phyloP scores from a whole-genome alignment of 2,797 vertebrate species.

The Adrianichthys oophorus region DNA sequence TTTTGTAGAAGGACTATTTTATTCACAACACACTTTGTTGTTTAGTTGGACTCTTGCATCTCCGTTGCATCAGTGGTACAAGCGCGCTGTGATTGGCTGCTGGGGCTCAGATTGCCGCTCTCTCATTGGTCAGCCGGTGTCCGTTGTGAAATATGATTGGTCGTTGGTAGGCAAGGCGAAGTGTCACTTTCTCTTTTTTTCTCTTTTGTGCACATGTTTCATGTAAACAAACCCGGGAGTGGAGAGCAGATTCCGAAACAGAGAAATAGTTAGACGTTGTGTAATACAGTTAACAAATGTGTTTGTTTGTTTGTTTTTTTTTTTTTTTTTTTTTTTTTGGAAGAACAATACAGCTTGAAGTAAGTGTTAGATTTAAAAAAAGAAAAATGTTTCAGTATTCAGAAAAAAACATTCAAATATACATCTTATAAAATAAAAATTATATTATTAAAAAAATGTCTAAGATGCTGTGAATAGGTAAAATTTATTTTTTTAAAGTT shows the following conservation, averaged over 20 bases:
- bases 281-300: slow-evolving; percentile 6
- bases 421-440: too few species aligned
- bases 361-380: too few species aligned
- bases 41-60: slow-evolving; percentile 74
- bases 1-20: slow-evolving; percentile 69
- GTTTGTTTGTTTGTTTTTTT: neutral
- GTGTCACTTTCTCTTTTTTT: slow-evolving; percentile 44
- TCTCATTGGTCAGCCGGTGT: slow-evolving; percentile 66
- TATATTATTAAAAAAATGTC: too few species aligned
- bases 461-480: too few species aligned
- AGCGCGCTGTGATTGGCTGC: slow-evolving; percentile 68
- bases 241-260: slow-evolving; percentile 31
- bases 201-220: slow-evolving; percentile 76
- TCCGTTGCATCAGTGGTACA: slow-evolving; percentile 82
- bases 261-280: slow-evolving; percentile 5
- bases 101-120: slow-evolving; percentile 15
- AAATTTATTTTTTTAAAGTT: too few species aligned
- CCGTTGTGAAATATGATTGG: slow-evolving; percentile 70
- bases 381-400: too few species aligned
- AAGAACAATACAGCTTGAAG: too few species aligned
- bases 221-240: slow-evolving; percentile 79
- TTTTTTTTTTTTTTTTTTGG: neutral
- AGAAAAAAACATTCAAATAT: too few species aligned
- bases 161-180: slow-evolving; percentile 56
- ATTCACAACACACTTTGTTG: slow-evolving; percentile 67